Conservation (phyloP, 2,113 vertebrate species). For the Marcusenius ussheri region DNA sequence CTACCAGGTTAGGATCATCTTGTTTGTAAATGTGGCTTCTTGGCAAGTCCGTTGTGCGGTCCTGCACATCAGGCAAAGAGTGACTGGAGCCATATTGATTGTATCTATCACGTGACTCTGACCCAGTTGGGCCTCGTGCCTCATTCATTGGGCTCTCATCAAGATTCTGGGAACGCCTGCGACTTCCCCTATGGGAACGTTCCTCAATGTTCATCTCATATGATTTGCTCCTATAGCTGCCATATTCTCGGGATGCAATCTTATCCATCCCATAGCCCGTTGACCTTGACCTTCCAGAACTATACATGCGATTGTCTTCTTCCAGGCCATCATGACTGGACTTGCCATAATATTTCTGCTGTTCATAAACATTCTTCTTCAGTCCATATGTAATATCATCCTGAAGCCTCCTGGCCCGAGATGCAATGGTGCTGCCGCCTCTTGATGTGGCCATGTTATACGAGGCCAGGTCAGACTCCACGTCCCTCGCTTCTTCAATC, state of each 20-base stretch:
- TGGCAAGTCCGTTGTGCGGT: slow-evolving; percentile 85
- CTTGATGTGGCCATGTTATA: slow-evolving; percentile 61
- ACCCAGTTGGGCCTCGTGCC: slow-evolving; percentile 71
- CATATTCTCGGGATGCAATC: slow-evolving; percentile 68
- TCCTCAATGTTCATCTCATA: slow-evolving; percentile 78
- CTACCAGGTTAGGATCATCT: slow-evolving; percentile 92
- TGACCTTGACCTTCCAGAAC: slow-evolving; percentile 73
- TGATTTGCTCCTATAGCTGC: slow-evolving; percentile 74
- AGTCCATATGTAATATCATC: slow-evolving; percentile 88
- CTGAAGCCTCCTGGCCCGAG: slow-evolving; percentile 76
- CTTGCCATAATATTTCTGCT: slow-evolving; percentile 68
- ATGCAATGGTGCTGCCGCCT: slow-evolving; percentile 59
- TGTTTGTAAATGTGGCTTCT: slow-evolving; percentile 88
- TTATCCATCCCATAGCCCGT: slow-evolving; percentile 82
- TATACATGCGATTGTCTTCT: slow-evolving; percentile 77
- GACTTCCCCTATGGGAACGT: slow-evolving; percentile 67
- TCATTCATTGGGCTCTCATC: slow-evolving; percentile 83
- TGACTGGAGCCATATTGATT: slow-evolving; percentile 94
- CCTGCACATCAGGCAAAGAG: slow-evolving; percentile 96
- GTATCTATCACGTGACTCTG: slow-evolving; percentile 70
- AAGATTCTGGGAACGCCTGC: slow-evolving; percentile 75
- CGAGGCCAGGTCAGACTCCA: slow-evolving; percentile 87
- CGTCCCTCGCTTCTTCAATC: slow-evolving; percentile 94
- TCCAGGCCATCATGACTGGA: slow-evolving; percentile 61
- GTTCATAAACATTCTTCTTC: slow-evolving; percentile 78